phyloP scores from a whole-genome alignment of 2,797 vertebrate species.

The Odontamblyopus lacepedii region DNA sequence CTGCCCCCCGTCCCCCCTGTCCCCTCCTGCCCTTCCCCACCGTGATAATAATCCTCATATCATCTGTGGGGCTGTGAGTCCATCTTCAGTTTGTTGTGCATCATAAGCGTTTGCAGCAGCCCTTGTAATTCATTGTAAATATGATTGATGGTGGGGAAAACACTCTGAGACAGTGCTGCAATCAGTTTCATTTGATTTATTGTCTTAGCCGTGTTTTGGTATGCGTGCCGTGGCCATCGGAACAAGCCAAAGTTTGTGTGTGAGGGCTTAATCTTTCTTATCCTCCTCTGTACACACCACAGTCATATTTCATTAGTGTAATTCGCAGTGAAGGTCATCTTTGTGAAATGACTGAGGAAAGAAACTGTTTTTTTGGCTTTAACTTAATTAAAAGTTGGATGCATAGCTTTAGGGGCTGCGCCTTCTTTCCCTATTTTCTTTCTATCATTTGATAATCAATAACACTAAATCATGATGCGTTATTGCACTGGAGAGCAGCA shows the following conservation, averaged over 20 bases:
- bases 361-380: conserved; percentile 62
- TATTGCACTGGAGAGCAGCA: conserved; percentile 65
- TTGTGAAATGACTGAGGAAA: conserved; percentile 70
- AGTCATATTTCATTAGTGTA: conserved; percentile 70
- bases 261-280: conserved; percentile 39
- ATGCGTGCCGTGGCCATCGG: conserved; percentile 39
- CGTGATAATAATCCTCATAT: conserved; percentile 13
- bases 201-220: conserved; percentile 54
- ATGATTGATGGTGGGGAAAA: conserved; percentile 71
- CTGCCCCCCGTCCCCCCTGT: conserved; percentile 1
- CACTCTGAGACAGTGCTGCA: conserved; percentile 62
- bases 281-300: conserved; percentile 16
- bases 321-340: conserved; percentile 74
- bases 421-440: conserved; percentile 29
- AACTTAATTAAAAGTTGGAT: conserved; percentile 72
- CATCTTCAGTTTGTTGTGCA: conserved; percentile 45
- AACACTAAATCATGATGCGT: conserved; percentile 73
- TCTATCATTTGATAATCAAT: conserved; percentile 70
- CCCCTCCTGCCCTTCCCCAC: background rate
- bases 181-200: conserved; percentile 77
- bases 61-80: conserved; percentile 46
- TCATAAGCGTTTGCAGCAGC: conserved; percentile 61
- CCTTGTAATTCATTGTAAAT: conserved; percentile 71
- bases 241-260: conserved; percentile 51
- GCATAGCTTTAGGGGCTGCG: conserved; percentile 35